phyloP scores from a whole-genome alignment of 2,888 invertebrate genomes.

The Agriopis aurantiaria region DNA sequence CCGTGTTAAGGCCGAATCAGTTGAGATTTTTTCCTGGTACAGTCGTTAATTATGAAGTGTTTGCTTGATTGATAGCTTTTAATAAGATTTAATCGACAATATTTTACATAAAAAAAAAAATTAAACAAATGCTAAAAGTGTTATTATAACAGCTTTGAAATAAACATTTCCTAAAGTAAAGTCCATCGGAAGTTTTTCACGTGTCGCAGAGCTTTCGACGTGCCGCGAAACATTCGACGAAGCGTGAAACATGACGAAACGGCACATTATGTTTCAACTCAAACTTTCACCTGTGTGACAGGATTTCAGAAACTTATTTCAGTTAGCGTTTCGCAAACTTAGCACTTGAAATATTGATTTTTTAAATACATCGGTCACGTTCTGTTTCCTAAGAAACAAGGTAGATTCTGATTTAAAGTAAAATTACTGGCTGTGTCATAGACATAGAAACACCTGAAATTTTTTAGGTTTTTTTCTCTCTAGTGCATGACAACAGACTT shows the following conservation, averaged over 20 bases:
- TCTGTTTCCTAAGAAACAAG: background rate
- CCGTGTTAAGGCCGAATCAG: conserved; percentile 71
- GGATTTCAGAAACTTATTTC: conserved; percentile 39
- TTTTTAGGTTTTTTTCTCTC: conserved; percentile 6
- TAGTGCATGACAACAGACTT: conserved; percentile 39
- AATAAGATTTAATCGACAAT: background rate
- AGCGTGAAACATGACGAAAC: conserved; percentile 43
- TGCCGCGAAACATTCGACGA: conserved; percentile 35
- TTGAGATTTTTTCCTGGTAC: conserved; percentile 66
- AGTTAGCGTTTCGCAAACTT: conserved; percentile 41
- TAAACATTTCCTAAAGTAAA: conserved; percentile 8
- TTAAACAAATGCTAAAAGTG: background rate
- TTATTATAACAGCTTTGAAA: background rate
- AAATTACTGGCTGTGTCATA: background rate
- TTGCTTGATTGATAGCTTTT: conserved; percentile 8
- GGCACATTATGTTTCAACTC: conserved; percentile 33
- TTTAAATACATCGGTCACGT: conserved; percentile 22
- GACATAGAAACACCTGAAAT: conserved; percentile 15
- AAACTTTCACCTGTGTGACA: conserved; percentile 45
- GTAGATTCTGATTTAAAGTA: background rate
- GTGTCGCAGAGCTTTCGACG: conserved; percentile 36
- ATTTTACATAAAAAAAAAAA: background rate
- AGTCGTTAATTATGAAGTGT: conserved; percentile 32
- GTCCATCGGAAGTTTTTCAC: conserved; percentile 26
- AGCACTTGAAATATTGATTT: conserved; percentile 35